These are phyloP conservation scores for Mactra quadrangularis DNA, from an alignment of 1,140 invertebrate genomes.

Conservation along the genomic window DNA sequence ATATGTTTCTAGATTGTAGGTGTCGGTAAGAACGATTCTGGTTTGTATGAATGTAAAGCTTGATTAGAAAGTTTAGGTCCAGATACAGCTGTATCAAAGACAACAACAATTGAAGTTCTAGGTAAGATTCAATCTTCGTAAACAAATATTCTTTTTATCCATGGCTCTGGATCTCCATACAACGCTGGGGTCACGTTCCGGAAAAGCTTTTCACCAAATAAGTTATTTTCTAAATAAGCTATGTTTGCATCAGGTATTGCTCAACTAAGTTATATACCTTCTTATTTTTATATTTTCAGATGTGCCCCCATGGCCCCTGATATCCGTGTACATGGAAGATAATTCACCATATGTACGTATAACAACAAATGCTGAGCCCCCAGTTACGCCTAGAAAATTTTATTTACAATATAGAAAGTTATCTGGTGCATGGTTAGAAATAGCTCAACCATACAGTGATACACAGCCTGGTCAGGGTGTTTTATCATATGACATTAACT, in stretches of 20 bases:
- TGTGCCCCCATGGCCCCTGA: too few relatives aligned
- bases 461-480: background rate
- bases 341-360: too few relatives aligned
- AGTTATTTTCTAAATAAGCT: too few relatives aligned
- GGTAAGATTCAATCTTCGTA: too few relatives aligned
- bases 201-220: too few relatives aligned
- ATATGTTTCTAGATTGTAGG: background rate
- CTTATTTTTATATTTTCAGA: too few relatives aligned
- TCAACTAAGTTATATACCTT: too few relatives aligned
- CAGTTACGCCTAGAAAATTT: background rate
- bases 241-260: too few relatives aligned
- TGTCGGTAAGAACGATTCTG: background rate
- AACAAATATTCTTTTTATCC: too few relatives aligned
- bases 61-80: background rate
- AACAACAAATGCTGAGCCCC: background rate
- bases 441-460: background rate
- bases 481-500: background rate
- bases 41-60: background rate
- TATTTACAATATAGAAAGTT: conserved; percentile 16
- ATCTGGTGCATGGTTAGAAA: background rate
- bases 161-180: too few relatives aligned
- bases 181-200: too few relatives aligned
- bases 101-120: background rate
- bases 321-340: too few relatives aligned
- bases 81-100: background rate